Percentiles rank a stretch among this genome's conserved stretches.
Conservation (phyloP, 1,140 invertebrate species). For the Drosophila pallidifrons region DNA sequence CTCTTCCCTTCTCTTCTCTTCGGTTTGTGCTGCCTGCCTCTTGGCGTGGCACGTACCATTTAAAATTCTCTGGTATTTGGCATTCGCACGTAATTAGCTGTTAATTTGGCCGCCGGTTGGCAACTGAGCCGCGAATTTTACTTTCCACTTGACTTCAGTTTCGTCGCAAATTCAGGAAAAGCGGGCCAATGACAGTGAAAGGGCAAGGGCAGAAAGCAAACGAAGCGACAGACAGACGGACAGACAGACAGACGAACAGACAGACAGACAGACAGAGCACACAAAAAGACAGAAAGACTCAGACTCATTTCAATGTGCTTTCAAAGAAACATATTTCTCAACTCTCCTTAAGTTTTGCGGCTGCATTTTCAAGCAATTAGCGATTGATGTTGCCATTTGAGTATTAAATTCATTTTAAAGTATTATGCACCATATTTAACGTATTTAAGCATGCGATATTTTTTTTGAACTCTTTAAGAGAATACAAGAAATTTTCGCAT, state of each 20-base stretch:
- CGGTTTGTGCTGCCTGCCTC: neutral
- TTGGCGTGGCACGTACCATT: slow-evolving; percentile 20
- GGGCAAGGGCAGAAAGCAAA: slow-evolving; percentile 3
- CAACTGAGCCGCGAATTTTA: slow-evolving; percentile 60
- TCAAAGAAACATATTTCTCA: neutral
- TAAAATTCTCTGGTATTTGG: slow-evolving; percentile 52
- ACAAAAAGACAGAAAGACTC: no score
- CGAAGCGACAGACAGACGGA: neutral
- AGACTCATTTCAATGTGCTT: neutral
- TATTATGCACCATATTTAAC: no score
- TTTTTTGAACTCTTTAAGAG: no score
- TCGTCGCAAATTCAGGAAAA: slow-evolving; percentile 17
- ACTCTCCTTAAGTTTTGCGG: no score
- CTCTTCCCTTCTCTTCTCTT: neutral
- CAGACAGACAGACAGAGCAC: no score
- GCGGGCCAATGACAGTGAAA: slow-evolving; percentile 23
- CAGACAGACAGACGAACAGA: neutral
- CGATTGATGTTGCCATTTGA: no score
- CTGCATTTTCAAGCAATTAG: no score
- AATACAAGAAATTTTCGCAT: no score
- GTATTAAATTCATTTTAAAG: no score
- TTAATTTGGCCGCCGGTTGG: slow-evolving; percentile 68
- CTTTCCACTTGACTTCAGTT: slow-evolving; percentile 53
- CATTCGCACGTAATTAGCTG: slow-evolving; percentile 76
- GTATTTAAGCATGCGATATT: no score